Evolutionary conservation across 1,140 invertebrate species (phyloP), one percentile per base, ranked within the genome.

Genomic region (Latrodectus geometricus): DNA sequence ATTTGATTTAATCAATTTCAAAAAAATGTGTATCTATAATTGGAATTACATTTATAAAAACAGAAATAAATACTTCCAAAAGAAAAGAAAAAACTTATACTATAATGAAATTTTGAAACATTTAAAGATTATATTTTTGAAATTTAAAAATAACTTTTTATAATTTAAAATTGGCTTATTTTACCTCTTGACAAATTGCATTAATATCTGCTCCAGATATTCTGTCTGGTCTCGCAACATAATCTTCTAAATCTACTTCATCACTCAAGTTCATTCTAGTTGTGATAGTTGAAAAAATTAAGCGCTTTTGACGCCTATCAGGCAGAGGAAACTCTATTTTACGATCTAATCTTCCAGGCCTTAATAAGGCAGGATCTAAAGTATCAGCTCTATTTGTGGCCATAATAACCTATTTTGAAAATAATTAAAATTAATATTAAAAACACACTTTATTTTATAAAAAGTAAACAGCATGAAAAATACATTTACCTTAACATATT

Each of bases 191-290:
- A 91, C 98, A 99, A 90, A 99, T 99, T 50, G 98, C 98, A 92
- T 99, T 99, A 88, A 99, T 99, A 90, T 99, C 99, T 74, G 99
- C 99, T 73, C 98, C 98, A 85, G 97, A 99, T 89, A 99, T 99
- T 92, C 97, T 96, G 91, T 99, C 99, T 0, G 99, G 98, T 20
- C 99, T 93, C 12, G 98, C 98, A 12, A 99, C 98, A 92, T 98
- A 99, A 92, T 99, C 99, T 91, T 99, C 99, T 4, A 99, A 91
- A 92, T 99, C 99, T 1, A 99, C 98, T 91, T 99, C 99, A 91
- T 99, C 98, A 88, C 97, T 98, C n/a, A 99, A 92, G 92, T 99
- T 99, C 99, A 99, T 99, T 91, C 97, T 99, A 0, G 95, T 93
- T 0, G 98, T 99, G 87, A 99, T 99, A 0, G 99, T 99, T 17